These are phyloP conservation scores for Tetramorium simillimum DNA, from an alignment of 1,140 invertebrate species.

Conservation along the genomic window DNA sequence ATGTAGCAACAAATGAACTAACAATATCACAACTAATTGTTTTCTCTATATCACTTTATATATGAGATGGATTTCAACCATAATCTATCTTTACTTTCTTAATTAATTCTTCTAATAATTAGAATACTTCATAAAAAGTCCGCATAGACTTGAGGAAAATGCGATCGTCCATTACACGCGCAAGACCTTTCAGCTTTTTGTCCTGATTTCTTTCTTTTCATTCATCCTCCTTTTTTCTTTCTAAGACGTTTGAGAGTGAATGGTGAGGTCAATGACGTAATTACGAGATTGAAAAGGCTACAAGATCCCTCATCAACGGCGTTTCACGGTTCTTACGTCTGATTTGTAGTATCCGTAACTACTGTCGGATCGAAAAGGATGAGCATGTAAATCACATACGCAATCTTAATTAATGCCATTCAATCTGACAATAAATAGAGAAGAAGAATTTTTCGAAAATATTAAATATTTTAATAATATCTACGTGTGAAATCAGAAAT, in stretches of 20 bases:
- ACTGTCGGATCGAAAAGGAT: neutral
- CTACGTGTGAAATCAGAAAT: neutral
- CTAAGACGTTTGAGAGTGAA: slow-evolving; percentile 40
- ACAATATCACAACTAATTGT: neutral
- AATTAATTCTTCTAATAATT: slow-evolving; percentile 46
- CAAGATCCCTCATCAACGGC: slow-evolving; percentile 16
- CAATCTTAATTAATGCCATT: neutral
- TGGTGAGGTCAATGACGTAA: slow-evolving; percentile 48
- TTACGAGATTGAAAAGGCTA: slow-evolving; percentile 47
- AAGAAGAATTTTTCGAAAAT: neutral
- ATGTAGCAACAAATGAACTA: neutral
- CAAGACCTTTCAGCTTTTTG: slow-evolving; percentile 36
- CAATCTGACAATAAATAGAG: neutral
- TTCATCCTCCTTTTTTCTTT: slow-evolving; percentile 6
- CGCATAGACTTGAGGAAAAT: neutral
- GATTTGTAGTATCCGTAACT: slow-evolving; percentile 6
- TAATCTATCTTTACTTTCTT: neutral
- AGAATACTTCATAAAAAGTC: slow-evolving; percentile 19
- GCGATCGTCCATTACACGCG: slow-evolving; percentile 40
- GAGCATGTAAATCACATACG: neutral
- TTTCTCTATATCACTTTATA: neutral
- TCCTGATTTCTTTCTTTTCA: slow-evolving; percentile 34
- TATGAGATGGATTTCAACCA: neutral
- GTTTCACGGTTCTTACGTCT: slow-evolving; percentile 34
- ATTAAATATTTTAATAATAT: neutral